Evolutionary conservation across 2,888 invertebrate species (phyloP).

Genomic region (Ephialtes manifestator): DNA sequence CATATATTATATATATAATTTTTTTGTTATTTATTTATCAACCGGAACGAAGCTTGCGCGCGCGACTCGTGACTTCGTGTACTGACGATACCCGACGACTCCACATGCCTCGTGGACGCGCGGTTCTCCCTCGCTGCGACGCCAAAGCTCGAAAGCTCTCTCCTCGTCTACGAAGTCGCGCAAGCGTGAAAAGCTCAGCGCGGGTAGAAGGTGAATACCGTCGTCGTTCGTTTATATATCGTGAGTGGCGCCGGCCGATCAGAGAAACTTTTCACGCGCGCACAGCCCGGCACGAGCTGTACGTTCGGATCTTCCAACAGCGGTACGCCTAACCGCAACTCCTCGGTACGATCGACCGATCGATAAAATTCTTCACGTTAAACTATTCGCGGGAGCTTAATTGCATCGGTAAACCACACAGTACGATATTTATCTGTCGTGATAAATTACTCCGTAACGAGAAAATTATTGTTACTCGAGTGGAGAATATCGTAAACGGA

Average conservation of each 20-base stretch:
- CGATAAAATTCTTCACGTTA: constrained; percentile 59
- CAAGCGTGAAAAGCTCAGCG: constrained; percentile 78
- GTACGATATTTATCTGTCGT: constrained; percentile 42
- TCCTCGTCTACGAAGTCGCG: constrained; percentile 74
- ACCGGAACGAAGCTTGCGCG: constrained; percentile 53
- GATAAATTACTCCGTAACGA: constrained; percentile 28
- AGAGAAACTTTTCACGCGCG: constrained; percentile 53
- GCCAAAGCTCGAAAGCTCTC: constrained; percentile 80
- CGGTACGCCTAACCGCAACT: background rate
- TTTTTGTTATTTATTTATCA: background rate
- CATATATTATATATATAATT: background rate
- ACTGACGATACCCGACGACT: constrained; percentile 76
- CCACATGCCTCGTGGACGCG: constrained; percentile 78
- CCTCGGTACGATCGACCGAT: constrained; percentile 51
- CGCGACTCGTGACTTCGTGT: constrained; percentile 68
- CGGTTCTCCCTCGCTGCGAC: constrained; percentile 73
- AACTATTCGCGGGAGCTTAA: constrained; percentile 61
- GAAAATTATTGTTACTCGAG: constrained; percentile 33
- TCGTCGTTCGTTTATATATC: background rate
- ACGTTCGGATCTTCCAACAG: background rate
- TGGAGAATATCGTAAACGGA: background rate
- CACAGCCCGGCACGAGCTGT: constrained; percentile 47
- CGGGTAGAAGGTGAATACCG: constrained; percentile 47
- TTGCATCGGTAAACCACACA: constrained; percentile 55
- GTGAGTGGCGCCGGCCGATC: constrained; percentile 32